Evolutionary conservation across 2,888 invertebrate genomes (phyloP).

Genomic region (Agonopterix heracliana): DNA sequence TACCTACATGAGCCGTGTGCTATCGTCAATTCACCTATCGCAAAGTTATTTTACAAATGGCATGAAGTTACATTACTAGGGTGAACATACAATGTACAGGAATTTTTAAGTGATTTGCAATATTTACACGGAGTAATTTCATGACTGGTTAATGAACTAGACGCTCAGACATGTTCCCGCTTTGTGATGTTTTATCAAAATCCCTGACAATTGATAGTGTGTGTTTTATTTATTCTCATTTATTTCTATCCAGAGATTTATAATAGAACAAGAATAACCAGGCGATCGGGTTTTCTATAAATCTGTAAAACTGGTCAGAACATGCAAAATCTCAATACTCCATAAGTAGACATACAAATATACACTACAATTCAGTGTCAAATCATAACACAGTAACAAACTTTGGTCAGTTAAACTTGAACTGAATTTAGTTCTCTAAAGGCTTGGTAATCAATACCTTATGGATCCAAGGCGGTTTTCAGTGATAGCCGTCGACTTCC

Average conservation of each 20-base stretch:
- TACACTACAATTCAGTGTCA: no score
- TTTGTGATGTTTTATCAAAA: no score
- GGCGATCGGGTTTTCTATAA: no score
- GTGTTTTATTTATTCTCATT: no score
- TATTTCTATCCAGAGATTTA: no score
- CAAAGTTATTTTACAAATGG: conserved; percentile 32
- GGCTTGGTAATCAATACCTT: neutral
- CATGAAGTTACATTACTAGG: conserved; percentile 33
- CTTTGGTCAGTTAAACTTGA: no score
- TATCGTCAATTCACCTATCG: conserved; percentile 6
- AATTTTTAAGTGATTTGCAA: conserved; percentile 24
- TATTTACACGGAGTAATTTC: conserved; percentile 28
- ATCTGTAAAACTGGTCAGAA: conserved; percentile 1
- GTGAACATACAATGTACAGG: conserved; percentile 39
- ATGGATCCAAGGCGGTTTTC: conserved; percentile 18
- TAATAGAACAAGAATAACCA: no score
- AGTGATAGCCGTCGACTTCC: conserved; percentile 56
- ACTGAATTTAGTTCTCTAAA: no score
- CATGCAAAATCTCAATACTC: neutral
- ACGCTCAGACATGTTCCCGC: no score
- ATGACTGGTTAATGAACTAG: neutral
- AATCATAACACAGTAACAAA: no score
- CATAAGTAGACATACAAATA: no score
- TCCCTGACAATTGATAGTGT: no score
- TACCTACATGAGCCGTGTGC: conserved; percentile 15